phyloP scores from a whole-genome alignment of 1,140 invertebrate species.

The Asbolus verrucosus region DNA sequence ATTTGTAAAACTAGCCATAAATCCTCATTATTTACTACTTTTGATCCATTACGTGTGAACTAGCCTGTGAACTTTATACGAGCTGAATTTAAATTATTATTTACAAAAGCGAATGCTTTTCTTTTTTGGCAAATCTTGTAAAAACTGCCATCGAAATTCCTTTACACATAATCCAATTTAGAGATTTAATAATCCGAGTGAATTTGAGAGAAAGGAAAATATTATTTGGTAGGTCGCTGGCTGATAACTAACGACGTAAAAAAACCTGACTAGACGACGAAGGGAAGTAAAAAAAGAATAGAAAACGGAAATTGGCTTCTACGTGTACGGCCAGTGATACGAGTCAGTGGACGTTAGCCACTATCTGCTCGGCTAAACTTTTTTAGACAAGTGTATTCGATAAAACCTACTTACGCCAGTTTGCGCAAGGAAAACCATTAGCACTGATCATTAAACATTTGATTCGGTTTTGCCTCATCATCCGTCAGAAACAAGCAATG shows the following conservation, averaged over 20 bases:
- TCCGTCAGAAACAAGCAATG: slow-evolving; percentile 19
- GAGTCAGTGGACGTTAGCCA: slow-evolving; percentile 48
- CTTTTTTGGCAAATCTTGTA: background rate
- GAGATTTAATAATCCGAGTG: slow-evolving; percentile 29
- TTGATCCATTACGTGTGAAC: slow-evolving; percentile 26
- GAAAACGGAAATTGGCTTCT: slow-evolving; percentile 55
- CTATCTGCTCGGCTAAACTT: slow-evolving; percentile 44
- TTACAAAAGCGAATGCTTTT: background rate
- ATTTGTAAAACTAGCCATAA: slow-evolving; percentile 27
- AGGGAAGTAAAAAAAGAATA: slow-evolving; percentile 51
- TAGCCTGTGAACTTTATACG: background rate
- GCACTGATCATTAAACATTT: slow-evolving; percentile 44
- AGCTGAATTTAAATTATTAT: slow-evolving; percentile 31
- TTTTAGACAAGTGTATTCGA: slow-evolving; percentile 38
- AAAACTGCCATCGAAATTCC: background rate
- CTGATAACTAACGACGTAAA: slow-evolving; percentile 33
- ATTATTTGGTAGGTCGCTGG: slow-evolving; percentile 24
- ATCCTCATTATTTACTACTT: slow-evolving; percentile 23
- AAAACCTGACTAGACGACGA: slow-evolving; percentile 41
- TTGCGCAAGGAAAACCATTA: slow-evolving; percentile 36
- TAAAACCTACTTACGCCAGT: slow-evolving; percentile 36
- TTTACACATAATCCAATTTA: background rate
- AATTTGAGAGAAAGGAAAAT: slow-evolving; percentile 27
- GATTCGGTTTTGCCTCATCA: slow-evolving; percentile 11
- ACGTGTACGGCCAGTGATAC: slow-evolving; percentile 52